A percentile compares a stretch with the other conserved stretches of the same genome.
Evolutionary conservation across 2,797 vertebrate genomes (phyloP).

Genomic region (Arctocebus calabarensis): DNA sequence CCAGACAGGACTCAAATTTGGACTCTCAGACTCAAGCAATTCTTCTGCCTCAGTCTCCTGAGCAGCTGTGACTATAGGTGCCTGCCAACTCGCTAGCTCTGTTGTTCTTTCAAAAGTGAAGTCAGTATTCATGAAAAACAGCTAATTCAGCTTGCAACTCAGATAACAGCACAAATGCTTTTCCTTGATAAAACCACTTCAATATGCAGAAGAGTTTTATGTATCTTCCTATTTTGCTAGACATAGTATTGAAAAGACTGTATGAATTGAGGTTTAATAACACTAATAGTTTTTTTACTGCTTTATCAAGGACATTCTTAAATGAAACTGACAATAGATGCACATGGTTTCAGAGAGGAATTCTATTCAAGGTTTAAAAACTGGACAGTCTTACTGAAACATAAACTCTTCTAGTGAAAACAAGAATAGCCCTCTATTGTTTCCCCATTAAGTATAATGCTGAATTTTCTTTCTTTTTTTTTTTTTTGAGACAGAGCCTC

Average conservation of each 20-base stretch:
- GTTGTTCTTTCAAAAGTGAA: neutral
- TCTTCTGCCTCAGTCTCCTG: neutral
- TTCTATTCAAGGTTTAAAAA: neutral
- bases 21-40: neutral
- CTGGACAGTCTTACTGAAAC: neutral
- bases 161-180: neutral
- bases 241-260: neutral
- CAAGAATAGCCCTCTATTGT: neutral
- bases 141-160: neutral
- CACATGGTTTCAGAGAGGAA: neutral
- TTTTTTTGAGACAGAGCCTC: too few relatives aligned
- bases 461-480: too few relatives aligned
- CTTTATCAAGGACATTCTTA: neutral
- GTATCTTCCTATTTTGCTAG: neutral
- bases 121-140: neutral
- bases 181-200: neutral
- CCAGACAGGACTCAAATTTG: neutral
- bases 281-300: neutral
- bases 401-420: conserved; percentile 13
- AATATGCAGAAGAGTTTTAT: neutral
- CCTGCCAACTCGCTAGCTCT: neutral
- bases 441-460: neutral
- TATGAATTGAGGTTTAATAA: neutral
- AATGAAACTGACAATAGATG: neutral
- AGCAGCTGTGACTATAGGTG: neutral